These are phyloP conservation scores for Tetranychus cinnabarinus DNA, from an alignment of 1,140 invertebrate species.

Conservation along the genomic window DNA sequence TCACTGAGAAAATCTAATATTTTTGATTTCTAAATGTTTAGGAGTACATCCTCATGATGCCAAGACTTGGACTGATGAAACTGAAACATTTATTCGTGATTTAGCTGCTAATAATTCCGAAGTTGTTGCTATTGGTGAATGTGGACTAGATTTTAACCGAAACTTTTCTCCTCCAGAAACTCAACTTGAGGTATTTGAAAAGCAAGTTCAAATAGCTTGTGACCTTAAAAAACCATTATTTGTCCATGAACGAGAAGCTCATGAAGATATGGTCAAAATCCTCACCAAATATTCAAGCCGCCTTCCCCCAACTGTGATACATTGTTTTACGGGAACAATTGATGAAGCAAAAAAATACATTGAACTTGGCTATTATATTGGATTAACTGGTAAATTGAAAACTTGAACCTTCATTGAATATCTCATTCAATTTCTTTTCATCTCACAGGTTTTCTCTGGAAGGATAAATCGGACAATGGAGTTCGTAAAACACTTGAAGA, in stretches of 20 bases:
- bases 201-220: slow-evolving; percentile 68
- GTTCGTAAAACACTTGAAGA: slow-evolving; percentile 57
- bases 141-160: slow-evolving; percentile 77
- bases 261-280: slow-evolving; percentile 40
- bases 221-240: slow-evolving; percentile 65
- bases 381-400: slow-evolving; percentile 38
- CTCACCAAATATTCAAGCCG: slow-evolving; percentile 13
- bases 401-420: neutral
- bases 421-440: neutral
- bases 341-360: slow-evolving; percentile 61
- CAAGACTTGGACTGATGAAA: slow-evolving; percentile 63
- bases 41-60: slow-evolving; percentile 86
- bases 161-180: slow-evolving; percentile 71
- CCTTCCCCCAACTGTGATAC: slow-evolving; percentile 43
- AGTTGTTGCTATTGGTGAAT: slow-evolving; percentile 80
- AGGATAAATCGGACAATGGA: slow-evolving; percentile 74
- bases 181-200: slow-evolving; percentile 63
- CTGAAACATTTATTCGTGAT: slow-evolving; percentile 25
- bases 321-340: slow-evolving; percentile 72
- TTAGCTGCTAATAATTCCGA: slow-evolving; percentile 46
- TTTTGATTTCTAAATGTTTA: slow-evolving; percentile 16
- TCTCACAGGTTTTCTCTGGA: slow-evolving; percentile 51
- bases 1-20: neutral
- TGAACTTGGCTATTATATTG: slow-evolving; percentile 63
- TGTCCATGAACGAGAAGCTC: slow-evolving; percentile 71